Base-by-base conservation (phyloP, 2,888 invertebrate genomes). In the Cabera pusaria region DNA sequence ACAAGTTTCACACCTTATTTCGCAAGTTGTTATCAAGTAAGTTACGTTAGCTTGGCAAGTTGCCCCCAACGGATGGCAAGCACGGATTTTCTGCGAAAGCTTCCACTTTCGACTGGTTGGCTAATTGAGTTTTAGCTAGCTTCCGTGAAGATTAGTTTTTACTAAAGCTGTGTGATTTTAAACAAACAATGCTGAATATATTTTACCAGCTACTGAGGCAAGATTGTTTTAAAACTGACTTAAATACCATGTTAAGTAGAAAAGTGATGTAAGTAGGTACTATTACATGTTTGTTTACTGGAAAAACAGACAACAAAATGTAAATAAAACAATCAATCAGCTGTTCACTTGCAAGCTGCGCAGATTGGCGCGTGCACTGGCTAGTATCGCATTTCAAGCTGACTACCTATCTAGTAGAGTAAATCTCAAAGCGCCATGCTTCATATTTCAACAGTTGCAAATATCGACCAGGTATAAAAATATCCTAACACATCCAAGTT, bases 401-500 rank as follows among this genome's bases (percentile, higher is more conserved):
- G 21, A 50, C 49, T 4, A 14, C 2, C 14, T 14, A 55, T 46
- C 55, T 47, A 47, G 42, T 35, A 48, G 28, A 54, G 3, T 3
- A 14, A 14, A 50, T 54, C 49, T 34, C 45, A 44, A 44, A 29
- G 43, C 29, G 42, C 49, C 44, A 49, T 67, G 71, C 73, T 65
- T 73, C 73, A 72, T 48, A 57, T 64, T 66, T 63, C 55, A 63
- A 63, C 66, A 64, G 64, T 59, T 62, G 64, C 66, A 63, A 70
- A 68, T 72, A 71, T 67, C 68, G 65, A 64, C 65, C 65, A 56
- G 64, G 57, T 68, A 64, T 72, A 64, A 75, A 67, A 75, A 72
- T 77, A 75, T 75, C 72, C 65, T 66, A 68, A 64, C 68, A 69
- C 59, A 72, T 68, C 70, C 68, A 64, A 71, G 64, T 69, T 64